phyloP scores from a whole-genome alignment of 2,797 vertebrate genomes.

The Capromys pilorides region DNA sequence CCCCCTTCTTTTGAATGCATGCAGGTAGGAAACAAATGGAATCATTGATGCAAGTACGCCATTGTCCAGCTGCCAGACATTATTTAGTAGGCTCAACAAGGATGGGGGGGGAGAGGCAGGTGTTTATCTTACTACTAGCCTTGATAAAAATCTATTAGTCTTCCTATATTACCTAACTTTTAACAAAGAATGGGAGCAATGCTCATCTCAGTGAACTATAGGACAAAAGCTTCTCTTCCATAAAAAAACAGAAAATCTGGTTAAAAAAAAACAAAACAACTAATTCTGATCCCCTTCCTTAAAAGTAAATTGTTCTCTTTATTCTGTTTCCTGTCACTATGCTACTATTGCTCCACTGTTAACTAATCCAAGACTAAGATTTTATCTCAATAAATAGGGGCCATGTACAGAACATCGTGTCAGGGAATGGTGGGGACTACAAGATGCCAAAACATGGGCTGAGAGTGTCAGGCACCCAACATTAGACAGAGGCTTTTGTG shows the following conservation, averaged over 20 bases:
- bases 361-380: neutral
- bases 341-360: neutral
- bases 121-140: neutral
- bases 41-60: neutral
- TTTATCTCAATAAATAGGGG: neutral
- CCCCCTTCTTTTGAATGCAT: neutral
- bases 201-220: conserved; percentile 8
- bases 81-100: neutral
- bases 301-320: conserved; percentile 42
- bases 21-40: neutral
- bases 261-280: neutral
- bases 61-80: neutral
- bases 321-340: neutral
- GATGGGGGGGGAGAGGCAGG: neutral
- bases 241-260: conserved; percentile 41
- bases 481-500: neutral
- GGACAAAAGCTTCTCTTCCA: neutral
- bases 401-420: neutral
- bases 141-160: conserved; percentile 39
- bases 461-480: neutral
- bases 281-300: neutral
- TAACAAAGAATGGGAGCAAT: neutral
- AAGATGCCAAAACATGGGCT: neutral
- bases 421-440: neutral
- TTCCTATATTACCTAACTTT: conserved; percentile 1